Evolutionary conservation across 1,140 invertebrate genomes (phyloP).

Genomic region (Halesus radiatus): DNA sequence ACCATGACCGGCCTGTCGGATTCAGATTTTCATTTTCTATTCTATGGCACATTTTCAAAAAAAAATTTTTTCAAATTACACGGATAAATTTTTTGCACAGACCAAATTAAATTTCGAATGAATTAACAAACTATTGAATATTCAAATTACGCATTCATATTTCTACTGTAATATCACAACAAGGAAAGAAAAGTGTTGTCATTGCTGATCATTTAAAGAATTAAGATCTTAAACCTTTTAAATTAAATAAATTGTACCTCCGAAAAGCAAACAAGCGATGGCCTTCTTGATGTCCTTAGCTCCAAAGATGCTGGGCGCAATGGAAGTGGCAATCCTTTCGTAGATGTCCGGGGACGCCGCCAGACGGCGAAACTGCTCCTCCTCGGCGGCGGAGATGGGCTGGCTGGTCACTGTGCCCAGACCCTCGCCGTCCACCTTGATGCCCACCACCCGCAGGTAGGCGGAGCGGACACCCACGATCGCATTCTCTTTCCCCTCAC

Average conservation of each 20-base stretch:
- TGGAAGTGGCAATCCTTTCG: conserved; percentile 90
- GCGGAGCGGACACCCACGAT: conserved; percentile 94
- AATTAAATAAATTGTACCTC: conserved; percentile 71
- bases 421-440: conserved; percentile 88
- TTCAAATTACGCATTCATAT: no score
- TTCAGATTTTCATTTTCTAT: no score
- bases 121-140: no score
- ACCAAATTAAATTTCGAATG: no score
- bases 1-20: no score
- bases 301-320: conserved; percentile 98
- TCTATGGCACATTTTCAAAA: no score
- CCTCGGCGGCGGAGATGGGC: conserved; percentile 83
- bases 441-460: conserved; percentile 95
- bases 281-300: conserved; percentile 97
- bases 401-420: conserved; percentile 73
- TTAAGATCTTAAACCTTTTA: neutral
- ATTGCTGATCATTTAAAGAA: neutral
- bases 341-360: conserved; percentile 90
- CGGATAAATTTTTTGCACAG: no score
- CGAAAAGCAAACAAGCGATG: conserved; percentile 95
- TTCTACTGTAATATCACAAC: no score
- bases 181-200: no score
- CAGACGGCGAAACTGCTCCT: conserved; percentile 91
- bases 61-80: no score
- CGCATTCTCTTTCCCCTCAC: conserved; percentile 84